Conservation (phyloP, 2,113 vertebrate species). For the Strix uralensis region DNA sequence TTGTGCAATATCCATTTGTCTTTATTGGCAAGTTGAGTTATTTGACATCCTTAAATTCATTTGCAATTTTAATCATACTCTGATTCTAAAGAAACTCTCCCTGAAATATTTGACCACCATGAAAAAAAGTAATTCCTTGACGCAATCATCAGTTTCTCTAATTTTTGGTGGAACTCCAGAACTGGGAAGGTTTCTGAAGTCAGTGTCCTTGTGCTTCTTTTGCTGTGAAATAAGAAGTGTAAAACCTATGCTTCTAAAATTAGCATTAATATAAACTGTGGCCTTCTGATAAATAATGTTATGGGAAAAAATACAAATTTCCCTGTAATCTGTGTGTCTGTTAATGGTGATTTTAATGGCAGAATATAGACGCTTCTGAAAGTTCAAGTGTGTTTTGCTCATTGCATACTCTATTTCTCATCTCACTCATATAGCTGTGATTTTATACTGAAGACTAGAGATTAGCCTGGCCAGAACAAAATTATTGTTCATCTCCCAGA, state of each 20-base stretch:
- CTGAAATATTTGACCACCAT: neutral
- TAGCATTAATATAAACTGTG: neutral
- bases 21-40: neutral
- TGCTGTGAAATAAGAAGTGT: neutral
- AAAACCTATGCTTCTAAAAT: neutral
- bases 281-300: neutral
- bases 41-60: neutral
- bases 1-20: neutral
- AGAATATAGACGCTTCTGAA: neutral
- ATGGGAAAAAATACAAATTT: neutral
- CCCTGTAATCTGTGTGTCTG: neutral
- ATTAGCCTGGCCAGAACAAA: slow-evolving; percentile 19
- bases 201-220: neutral
- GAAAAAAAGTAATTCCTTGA: neutral
- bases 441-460: slow-evolving; percentile 6
- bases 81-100: neutral
- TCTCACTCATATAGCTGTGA: neutral
- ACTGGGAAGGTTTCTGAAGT: neutral
- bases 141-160: neutral
- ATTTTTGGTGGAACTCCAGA: neutral
- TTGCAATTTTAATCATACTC: neutral
- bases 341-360: neutral
- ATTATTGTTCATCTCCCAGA: slow-evolving; percentile 38
- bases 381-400: neutral
- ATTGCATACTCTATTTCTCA: neutral